phyloP scores from a whole-genome alignment of 2,888 invertebrate species.

The Trissolcus brochymenae region DNA sequence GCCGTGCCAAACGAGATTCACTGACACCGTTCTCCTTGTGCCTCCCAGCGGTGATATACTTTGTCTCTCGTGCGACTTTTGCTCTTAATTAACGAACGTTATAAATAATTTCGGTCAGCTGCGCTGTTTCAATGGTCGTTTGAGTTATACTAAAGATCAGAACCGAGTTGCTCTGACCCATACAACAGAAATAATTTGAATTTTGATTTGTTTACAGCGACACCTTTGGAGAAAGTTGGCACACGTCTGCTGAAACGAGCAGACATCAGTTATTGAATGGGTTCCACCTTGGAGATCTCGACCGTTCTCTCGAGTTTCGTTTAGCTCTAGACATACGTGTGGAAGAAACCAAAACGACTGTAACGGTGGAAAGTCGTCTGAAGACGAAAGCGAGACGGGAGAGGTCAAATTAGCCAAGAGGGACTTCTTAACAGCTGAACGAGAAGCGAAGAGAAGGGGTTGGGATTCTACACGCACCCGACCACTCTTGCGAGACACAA shows the following conservation, averaged over 20 bases:
- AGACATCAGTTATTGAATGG: constrained; percentile 16
- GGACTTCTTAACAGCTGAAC: constrained; percentile 75
- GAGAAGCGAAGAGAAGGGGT: constrained; percentile 63
- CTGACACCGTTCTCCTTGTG: constrained; percentile 29
- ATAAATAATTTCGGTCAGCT: constrained; percentile 69
- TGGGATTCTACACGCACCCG: constrained; percentile 69
- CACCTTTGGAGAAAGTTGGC: too few relatives aligned
- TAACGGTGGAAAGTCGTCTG: constrained; percentile 40
- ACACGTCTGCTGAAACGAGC: too few relatives aligned
- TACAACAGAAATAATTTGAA: too few relatives aligned
- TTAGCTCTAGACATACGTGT: constrained; percentile 34
- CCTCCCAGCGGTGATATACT: constrained; percentile 44
- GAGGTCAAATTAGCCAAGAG: constrained; percentile 72
- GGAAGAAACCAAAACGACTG: constrained; percentile 46
- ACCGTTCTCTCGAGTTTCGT: constrained; percentile 26
- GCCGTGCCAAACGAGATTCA: constrained; percentile 61
- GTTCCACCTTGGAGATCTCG: too few relatives aligned
- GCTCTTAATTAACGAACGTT: constrained; percentile 69
- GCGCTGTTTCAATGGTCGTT: constrained; percentile 59
- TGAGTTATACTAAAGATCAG: neutral
- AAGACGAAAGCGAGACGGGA: constrained; percentile 55
- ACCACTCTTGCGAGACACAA: constrained; percentile 75
- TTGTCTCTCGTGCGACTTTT: constrained; percentile 59
- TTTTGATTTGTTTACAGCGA: too few relatives aligned
- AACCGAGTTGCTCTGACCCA: neutral